Evolutionary conservation across 2,797 vertebrate species (phyloP), one percentile per base, ranked within the genome.

Genomic region (Rallus crepitans): DNA sequence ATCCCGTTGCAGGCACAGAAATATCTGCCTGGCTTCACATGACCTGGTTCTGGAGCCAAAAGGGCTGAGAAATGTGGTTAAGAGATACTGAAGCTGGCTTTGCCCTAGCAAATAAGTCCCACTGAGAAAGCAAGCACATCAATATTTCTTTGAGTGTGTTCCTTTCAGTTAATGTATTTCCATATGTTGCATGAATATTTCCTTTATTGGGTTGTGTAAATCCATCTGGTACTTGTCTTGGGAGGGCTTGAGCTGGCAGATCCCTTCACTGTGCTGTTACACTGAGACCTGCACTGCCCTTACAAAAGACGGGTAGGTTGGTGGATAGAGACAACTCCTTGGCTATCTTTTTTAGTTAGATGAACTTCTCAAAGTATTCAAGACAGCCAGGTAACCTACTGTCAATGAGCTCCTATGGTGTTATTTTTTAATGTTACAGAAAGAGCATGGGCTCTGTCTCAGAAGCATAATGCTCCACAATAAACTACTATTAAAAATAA

Each of bases 121-220:
- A 70, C 68, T 66, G 94, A 90, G 75, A 92, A 94, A 92, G 78
- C 18, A 60, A 92, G 78, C 52, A 85, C 71, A 85, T 91, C 64
- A 69, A 75, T 92, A 77, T 80, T 93, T 92, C 78, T 92, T 80
- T 37, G 27, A 82, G 56, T 60, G 52, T 63, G 64, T 89, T 92
- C 95, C 63, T 92, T 96, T 84, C 60, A 65, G 90, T 82, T 87
- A 93, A 82, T 97, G 35, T 82, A 87, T 93, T 90, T 96, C 90
- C 92, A 92, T 94, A 89, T 94, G 88, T 77, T 94, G 35, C 60
- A 90, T 87, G 81, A 93, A 93, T 95, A 93, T 87, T 91, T 93
- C 90, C 91, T 93, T 95, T 90, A 91, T n/a, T 69, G 45, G 25
- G 61, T n/a, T 61, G 89, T 81, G 13, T 55, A 84, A 89, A 25